Evolutionary conservation across 2,113 vertebrate genomes (phyloP).

Genomic region (human): DNA sequence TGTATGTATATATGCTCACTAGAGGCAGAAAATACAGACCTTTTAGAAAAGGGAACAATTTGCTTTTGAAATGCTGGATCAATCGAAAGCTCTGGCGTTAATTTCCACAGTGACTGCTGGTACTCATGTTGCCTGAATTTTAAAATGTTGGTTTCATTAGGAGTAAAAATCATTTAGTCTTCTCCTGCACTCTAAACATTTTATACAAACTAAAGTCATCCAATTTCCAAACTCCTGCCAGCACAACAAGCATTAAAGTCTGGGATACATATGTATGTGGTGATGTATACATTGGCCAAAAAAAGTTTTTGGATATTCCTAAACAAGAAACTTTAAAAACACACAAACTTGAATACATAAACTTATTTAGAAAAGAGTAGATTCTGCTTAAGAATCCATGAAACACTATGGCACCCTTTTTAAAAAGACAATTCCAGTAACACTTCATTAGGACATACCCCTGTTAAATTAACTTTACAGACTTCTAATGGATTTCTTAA

Average conservation of each 20-base stretch:
- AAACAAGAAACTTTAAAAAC: neutral
- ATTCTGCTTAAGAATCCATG: constrained; percentile 37
- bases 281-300: neutral
- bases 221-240: neutral
- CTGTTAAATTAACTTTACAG: constrained; percentile 71
- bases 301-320: neutral
- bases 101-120: neutral
- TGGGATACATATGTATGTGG: neutral
- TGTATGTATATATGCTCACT: neutral
- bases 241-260: neutral
- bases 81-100: neutral
- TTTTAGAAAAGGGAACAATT: neutral
- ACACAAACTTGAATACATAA: neutral
- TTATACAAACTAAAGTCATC: neutral
- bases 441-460: constrained; percentile 58
- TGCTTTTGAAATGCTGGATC: neutral
- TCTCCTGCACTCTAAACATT: neutral
- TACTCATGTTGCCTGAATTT: neutral
- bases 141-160: neutral
- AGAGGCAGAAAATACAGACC: neutral
- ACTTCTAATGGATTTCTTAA: constrained; percentile 75
- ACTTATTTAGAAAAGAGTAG: neutral
- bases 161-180: neutral
- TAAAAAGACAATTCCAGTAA: constrained; percentile 66
- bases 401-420: constrained; percentile 44